Evolutionary conservation across 2,113 vertebrate species (phyloP).

Genomic region (Eupsittula cactorum): DNA sequence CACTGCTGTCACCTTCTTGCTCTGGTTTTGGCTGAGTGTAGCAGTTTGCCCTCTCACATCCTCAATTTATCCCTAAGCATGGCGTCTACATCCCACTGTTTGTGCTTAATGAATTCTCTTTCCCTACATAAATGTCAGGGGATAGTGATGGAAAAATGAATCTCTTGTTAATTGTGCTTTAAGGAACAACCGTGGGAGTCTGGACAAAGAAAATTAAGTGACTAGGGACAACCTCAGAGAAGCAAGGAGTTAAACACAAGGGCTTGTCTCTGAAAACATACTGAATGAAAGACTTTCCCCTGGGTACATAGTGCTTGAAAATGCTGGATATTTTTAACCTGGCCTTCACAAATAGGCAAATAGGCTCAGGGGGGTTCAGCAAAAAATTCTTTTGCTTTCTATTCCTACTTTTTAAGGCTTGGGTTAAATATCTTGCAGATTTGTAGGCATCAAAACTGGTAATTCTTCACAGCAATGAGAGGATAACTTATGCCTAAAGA

Average conservation of each 20-base stretch:
- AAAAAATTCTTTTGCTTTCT: neutral
- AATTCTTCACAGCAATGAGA: neutral
- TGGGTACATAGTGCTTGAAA: neutral
- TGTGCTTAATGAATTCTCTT: neutral
- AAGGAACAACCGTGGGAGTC: neutral
- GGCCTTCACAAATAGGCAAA: constrained; percentile 7
- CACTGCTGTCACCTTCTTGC: neutral
- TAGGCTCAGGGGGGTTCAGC: neutral
- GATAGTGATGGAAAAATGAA: neutral
- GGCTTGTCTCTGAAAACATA: neutral
- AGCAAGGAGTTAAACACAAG: neutral
- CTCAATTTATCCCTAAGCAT: neutral
- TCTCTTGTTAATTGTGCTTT: neutral
- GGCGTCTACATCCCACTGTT: neutral
- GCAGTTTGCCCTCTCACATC: neutral
- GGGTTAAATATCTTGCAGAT: neutral
- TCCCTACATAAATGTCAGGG: neutral
- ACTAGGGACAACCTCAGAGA: neutral
- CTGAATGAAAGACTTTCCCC: neutral
- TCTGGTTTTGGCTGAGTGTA: neutral
- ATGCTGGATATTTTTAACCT: neutral
- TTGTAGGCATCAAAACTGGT: neutral
- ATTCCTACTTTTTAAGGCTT: neutral
- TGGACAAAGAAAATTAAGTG: neutral
- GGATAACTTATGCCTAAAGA: neutral